A percentile compares a stretch with the other conserved stretches of the same genome.
Conservation (phyloP, 1,140 invertebrate genomes). For the Drosophila ficusphila region DNA sequence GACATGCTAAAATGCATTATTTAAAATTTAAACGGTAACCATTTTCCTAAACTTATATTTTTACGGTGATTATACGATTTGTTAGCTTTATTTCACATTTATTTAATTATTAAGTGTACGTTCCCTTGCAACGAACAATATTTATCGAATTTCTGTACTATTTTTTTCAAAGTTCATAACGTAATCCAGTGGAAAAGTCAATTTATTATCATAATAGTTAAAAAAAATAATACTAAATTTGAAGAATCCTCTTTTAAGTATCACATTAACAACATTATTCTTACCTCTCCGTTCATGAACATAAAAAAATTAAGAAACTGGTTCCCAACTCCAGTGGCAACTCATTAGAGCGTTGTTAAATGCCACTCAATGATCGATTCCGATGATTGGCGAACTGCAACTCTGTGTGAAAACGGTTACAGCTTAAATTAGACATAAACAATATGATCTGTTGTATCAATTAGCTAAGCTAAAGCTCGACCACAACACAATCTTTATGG, state of each 20-base stretch:
- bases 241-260: not conserved
- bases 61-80: too few relatives aligned
- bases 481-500: constrained; percentile 40
- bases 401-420: constrained; percentile 13
- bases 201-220: too few relatives aligned
- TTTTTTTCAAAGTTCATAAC: too few relatives aligned
- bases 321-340: constrained; percentile 9
- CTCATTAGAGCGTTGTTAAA: constrained; percentile 6
- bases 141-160: too few relatives aligned
- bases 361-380: constrained; percentile 34
- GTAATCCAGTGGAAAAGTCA: too few relatives aligned
- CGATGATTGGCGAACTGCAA: constrained; percentile 15
- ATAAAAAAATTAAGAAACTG: not conserved
- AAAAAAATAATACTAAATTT: not conserved
- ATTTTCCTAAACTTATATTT: too few relatives aligned
- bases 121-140: too few relatives aligned
- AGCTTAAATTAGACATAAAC: constrained; percentile 31
- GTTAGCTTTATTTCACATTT: not conserved
- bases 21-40: too few relatives aligned
- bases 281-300: not conserved
- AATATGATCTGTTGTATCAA: constrained; percentile 28
- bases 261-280: not conserved
- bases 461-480: constrained; percentile 30
- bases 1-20: too few relatives aligned
- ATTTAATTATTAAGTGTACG: too few relatives aligned